Conservation (phyloP, 1,140 invertebrate genomes). For the Helicoverpa zea region DNA sequence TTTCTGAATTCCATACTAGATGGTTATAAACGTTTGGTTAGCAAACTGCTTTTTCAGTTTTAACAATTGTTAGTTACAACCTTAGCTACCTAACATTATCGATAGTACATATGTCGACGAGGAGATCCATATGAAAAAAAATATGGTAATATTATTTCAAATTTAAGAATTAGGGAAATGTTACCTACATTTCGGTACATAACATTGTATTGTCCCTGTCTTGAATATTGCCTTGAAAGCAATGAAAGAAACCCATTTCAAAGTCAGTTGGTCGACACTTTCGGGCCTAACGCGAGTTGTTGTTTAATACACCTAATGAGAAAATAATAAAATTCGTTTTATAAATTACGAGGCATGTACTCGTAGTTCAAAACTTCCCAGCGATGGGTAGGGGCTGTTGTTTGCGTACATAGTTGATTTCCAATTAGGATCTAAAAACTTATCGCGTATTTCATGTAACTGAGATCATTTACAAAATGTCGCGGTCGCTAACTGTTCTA, state of each 20-base stretch:
- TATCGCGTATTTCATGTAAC: conserved; percentile 69
- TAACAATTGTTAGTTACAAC: no score
- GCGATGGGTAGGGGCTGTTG: conserved; percentile 49
- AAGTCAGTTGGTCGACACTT: conserved; percentile 21
- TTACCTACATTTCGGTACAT: no score
- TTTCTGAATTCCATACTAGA: neutral
- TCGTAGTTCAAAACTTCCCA: conserved; percentile 39
- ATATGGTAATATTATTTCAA: no score
- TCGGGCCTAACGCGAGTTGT: conserved; percentile 37
- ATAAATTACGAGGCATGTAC: conserved; percentile 43
- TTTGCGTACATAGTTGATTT: conserved; percentile 67
- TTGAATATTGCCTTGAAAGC: conserved; percentile 8
- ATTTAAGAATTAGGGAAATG: no score
- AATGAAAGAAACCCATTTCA: conserved; percentile 32
- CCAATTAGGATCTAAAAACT: conserved; percentile 74
- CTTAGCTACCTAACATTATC: no score
- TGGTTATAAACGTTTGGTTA: neutral
- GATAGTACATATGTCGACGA: no score
- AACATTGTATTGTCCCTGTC: neutral
- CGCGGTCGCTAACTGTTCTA: conserved; percentile 56
- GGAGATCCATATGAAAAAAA: no score
- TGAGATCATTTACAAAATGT: conserved; percentile 61
- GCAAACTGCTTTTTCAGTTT: no score
- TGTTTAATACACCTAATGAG: conserved; percentile 35
- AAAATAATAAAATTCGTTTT: conserved; percentile 51